Percentiles rank a stretch among this genome's conserved stretches.
phyloP scores from a whole-genome alignment of 2,797 vertebrate species.

The Diplodus sargus region DNA sequence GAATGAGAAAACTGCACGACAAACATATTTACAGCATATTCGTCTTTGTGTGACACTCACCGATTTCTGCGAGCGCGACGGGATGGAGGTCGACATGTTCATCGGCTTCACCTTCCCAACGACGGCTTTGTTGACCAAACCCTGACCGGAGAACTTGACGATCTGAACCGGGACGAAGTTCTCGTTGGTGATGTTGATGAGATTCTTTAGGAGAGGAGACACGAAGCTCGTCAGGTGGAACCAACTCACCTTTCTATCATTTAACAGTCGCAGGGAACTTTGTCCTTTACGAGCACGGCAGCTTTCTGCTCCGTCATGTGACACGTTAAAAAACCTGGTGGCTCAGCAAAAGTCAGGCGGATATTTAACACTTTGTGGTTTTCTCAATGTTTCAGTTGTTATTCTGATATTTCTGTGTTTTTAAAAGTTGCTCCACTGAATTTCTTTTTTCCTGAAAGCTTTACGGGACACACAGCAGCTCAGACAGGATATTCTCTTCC shows the following conservation, averaged over 20 bases:
- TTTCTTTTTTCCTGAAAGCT: too few species aligned
- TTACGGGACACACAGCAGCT: too few species aligned
- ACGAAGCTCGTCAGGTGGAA: slow-evolving; percentile 15
- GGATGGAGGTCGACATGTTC: slow-evolving; percentile 78
- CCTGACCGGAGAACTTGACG: slow-evolving; percentile 82
- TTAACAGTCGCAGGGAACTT: slow-evolving; percentile 29
- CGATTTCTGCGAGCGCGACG: slow-evolving; percentile 78
- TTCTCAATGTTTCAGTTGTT: too few species aligned
- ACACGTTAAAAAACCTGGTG: slow-evolving; percentile 3
- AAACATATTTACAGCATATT: not conserved
- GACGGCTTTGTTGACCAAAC: slow-evolving; percentile 81
- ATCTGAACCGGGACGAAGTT: slow-evolving; percentile 87
- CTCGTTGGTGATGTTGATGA: slow-evolving; percentile 89
- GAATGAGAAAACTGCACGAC: not conserved
- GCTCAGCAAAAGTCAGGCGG: not conserved
- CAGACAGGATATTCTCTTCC: too few species aligned
- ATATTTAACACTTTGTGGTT: too few species aligned
- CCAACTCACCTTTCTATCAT: not conserved
- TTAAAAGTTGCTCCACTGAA: too few species aligned
- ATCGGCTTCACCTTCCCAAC: slow-evolving; percentile 81
- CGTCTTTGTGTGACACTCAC: slow-evolving; percentile 73
- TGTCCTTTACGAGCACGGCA: slow-evolving; percentile 18
- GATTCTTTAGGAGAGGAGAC: slow-evolving; percentile 80
- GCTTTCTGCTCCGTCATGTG: slow-evolving; percentile 37
- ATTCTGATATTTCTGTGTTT: too few species aligned